These are phyloP conservation scores for Podarcis cretensis DNA, from an alignment of 2,113 vertebrate species.

Conservation along the genomic window DNA sequence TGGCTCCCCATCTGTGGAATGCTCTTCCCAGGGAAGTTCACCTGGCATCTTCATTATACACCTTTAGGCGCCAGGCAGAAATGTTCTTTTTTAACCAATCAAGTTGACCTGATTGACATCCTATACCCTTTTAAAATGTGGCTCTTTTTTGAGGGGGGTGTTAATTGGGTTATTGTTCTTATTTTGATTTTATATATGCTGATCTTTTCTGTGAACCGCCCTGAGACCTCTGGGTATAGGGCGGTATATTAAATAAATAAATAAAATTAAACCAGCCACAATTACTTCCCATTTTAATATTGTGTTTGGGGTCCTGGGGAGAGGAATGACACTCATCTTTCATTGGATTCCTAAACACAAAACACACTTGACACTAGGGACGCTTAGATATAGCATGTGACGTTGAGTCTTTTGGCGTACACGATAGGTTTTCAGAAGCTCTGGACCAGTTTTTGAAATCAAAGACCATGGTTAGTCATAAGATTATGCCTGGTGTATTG, in stretches of 20 bases:
- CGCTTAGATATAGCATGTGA: accelerated
- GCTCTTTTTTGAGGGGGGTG: too few relatives aligned
- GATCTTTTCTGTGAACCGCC: too few relatives aligned
- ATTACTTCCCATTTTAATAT: not conserved
- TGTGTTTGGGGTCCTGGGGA: not conserved
- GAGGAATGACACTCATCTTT: not conserved
- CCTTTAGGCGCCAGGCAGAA: not conserved
- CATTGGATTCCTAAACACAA: not conserved
- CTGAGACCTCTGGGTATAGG: too few relatives aligned
- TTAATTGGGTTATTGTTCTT: too few relatives aligned
- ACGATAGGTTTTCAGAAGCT: slow-evolving; percentile 84
- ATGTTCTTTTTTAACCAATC: not conserved
- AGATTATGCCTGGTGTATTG: slow-evolving; percentile 85
- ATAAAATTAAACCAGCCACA: not conserved
- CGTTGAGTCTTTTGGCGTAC: not conserved
- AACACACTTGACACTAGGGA: not conserved
- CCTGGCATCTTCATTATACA: not conserved
- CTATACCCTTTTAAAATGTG: too few relatives aligned
- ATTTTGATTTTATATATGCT: too few relatives aligned
- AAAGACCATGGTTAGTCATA: slow-evolving; percentile 81
- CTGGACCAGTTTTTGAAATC: slow-evolving; percentile 84
- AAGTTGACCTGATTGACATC: too few relatives aligned
- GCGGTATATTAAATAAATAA: not conserved
- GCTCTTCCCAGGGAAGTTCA: too few relatives aligned
- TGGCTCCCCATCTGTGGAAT: too few relatives aligned